phyloP scores from a whole-genome alignment of 2,888 invertebrate species.

The Rhogogaster chlorosoma region DNA sequence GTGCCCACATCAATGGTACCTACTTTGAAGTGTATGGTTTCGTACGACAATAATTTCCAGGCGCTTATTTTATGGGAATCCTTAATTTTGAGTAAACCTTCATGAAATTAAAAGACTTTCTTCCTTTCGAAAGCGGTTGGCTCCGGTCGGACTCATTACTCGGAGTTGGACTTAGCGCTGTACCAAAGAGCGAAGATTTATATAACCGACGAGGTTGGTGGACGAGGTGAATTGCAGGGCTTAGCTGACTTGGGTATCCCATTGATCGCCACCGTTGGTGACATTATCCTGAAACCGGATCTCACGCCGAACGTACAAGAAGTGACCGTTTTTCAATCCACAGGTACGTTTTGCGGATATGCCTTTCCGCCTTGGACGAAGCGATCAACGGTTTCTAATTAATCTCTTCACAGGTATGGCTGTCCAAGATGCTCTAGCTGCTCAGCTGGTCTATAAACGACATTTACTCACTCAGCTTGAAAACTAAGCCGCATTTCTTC shows the following conservation, averaged over 20 bases:
- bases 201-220: slow-evolving; percentile 80
- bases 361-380: not conserved
- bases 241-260: slow-evolving; percentile 78
- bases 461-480: slow-evolving; percentile 6
- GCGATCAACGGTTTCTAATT: slow-evolving; percentile 4
- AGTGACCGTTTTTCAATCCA: slow-evolving; percentile 83
- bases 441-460: slow-evolving; percentile 78
- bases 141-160: slow-evolving; percentile 78
- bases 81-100: not conserved
- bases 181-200: slow-evolving; percentile 79
- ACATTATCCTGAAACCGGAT: slow-evolving; percentile 77
- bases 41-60: not conserved
- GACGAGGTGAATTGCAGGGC: slow-evolving; percentile 79
- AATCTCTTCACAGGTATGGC: slow-evolving; percentile 80
- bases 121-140: slow-evolving; percentile 80
- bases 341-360: slow-evolving; percentile 77
- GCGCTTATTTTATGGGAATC: not conserved
- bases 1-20: slow-evolving; percentile 83
- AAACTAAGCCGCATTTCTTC: not conserved
- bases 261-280: slow-evolving; percentile 81
- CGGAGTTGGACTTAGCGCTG: slow-evolving; percentile 80
- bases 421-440: slow-evolving; percentile 82
- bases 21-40: slow-evolving; percentile 62
- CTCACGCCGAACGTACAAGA: slow-evolving; percentile 68
- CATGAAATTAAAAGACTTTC: not conserved